A percentile compares a stretch with the other conserved stretches of the same genome.
phyloP scores from a whole-genome alignment of 2,888 invertebrate genomes.

The Erynnis tages region DNA sequence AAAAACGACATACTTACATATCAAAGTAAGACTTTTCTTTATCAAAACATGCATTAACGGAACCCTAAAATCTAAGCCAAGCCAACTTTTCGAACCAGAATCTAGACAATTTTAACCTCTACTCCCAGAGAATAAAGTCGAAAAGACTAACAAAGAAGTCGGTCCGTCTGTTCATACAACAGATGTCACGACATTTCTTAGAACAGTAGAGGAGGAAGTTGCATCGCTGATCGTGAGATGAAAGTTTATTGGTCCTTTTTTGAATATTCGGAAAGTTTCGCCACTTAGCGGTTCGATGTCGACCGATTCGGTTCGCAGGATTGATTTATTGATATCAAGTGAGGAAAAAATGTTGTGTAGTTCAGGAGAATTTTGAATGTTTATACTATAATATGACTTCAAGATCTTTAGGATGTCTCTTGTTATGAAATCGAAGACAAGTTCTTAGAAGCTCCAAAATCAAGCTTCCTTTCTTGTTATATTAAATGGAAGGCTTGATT shows the following conservation, averaged over 20 bases:
- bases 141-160: constrained; percentile 41
- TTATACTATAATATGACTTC: too few relatives aligned
- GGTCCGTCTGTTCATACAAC: constrained; percentile 62
- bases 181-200: constrained; percentile 67
- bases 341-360: too few relatives aligned
- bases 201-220: constrained; percentile 28
- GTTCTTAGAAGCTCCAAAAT: too few relatives aligned
- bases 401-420: too few relatives aligned
- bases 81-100: constrained; percentile 30
- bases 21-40: too few relatives aligned
- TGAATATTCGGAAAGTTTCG: constrained; percentile 61
- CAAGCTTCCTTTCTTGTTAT: too few relatives aligned
- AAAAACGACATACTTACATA: too few relatives aligned
- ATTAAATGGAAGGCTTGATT: too few relatives aligned
- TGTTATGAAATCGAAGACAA: too few relatives aligned
- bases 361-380: too few relatives aligned
- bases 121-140: constrained; percentile 36
- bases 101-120: constrained; percentile 36
- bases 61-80: constrained; percentile 50
- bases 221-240: constrained; percentile 48
- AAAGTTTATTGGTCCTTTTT: constrained; percentile 73
- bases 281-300: constrained; percentile 21
- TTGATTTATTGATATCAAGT: constrained; percentile 36
- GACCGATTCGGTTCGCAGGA: constrained; percentile 34
- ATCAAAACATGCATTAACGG: too few relatives aligned